Conservation (phyloP, 2,797 vertebrate genomes). For the Todus mexicanus region DNA sequence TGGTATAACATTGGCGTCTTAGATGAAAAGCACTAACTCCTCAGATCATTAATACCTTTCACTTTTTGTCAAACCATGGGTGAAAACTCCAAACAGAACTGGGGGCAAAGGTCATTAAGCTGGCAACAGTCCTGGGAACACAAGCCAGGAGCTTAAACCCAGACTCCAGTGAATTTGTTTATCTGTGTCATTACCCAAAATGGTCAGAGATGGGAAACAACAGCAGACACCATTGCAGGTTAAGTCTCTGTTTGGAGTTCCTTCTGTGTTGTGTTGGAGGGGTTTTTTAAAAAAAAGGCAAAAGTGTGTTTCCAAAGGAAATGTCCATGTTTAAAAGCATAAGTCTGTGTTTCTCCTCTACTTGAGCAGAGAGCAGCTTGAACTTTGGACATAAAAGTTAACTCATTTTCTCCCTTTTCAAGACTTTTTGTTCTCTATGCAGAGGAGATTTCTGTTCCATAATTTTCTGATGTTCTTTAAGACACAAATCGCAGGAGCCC, state of each 20-base stretch:
- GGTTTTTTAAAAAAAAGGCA: neutral
- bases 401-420: neutral
- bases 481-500: neutral
- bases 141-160: constrained; percentile 1
- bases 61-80: constrained; percentile 23
- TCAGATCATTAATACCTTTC: constrained; percentile 41
- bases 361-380: neutral
- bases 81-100: constrained; percentile 33
- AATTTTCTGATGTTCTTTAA: neutral
- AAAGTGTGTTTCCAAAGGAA: neutral
- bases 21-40: neutral
- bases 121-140: neutral
- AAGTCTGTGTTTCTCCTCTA: neutral
- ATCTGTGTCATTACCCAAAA: constrained; percentile 23
- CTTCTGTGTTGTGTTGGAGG: neutral
- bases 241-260: neutral
- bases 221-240: neutral
- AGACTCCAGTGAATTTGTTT: neutral
- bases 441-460: neutral
- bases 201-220: neutral
- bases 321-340: neutral
- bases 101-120: neutral
- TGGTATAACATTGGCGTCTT: neutral
- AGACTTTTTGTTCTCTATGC: neutral
- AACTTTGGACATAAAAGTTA: neutral